These are phyloP conservation scores for Loriculus beryllinus DNA, from an alignment of 2,797 vertebrate species.

Conservation along the genomic window DNA sequence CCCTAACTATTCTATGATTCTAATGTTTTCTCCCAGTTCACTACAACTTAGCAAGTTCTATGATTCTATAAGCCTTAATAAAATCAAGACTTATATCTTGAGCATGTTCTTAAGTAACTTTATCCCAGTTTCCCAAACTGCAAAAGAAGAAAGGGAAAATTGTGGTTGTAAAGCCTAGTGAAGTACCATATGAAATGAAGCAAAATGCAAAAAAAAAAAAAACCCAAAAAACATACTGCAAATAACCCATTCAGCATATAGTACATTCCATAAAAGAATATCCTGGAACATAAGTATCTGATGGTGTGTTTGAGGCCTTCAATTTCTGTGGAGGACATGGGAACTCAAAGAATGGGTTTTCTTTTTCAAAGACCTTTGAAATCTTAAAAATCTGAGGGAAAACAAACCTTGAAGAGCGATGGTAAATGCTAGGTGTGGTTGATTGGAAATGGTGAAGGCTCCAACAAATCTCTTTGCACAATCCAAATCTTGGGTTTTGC, in stretches of 20 bases:
- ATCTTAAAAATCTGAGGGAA: background rate
- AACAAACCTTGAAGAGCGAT: background rate
- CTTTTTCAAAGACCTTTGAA: background rate
- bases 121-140: background rate
- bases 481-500: background rate
- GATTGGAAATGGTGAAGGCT: background rate
- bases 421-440: background rate
- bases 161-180: background rate
- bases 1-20: background rate
- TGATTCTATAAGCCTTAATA: background rate
- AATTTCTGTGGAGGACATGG: background rate
- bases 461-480: background rate
- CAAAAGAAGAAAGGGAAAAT: background rate
- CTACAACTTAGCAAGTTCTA: no score
- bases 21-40: no score
- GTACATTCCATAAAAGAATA: background rate
- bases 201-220: background rate
- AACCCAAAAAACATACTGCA: background rate
- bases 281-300: background rate
- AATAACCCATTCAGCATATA: background rate
- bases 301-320: background rate
- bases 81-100: background rate
- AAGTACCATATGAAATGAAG: background rate
- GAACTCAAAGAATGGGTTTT: background rate
- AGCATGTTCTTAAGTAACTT: background rate